Percentiles rank a stretch among this genome's conserved stretches.
These are phyloP conservation scores for Apamea epomidion DNA, from an alignment of 2,888 invertebrate genomes.

Conservation along the genomic window DNA sequence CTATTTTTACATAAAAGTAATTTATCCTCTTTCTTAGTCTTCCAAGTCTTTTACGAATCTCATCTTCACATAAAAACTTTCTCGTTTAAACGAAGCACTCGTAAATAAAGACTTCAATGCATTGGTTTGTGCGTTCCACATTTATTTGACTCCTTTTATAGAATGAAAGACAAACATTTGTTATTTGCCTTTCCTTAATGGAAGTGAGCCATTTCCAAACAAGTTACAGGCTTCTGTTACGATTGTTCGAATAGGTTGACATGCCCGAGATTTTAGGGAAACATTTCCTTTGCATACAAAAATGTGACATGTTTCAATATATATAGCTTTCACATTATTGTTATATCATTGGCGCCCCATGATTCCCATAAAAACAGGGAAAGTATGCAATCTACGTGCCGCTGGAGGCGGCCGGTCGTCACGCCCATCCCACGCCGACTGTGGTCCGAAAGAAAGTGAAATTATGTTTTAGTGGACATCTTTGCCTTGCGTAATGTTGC, in stretches of 20 bases:
- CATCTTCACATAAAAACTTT: conserved; percentile 47
- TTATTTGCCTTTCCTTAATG: conserved; percentile 39
- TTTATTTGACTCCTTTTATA: conserved; percentile 49
- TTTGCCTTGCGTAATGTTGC: conserved; percentile 61
- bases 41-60: conserved; percentile 19
- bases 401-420: conserved; percentile 81
- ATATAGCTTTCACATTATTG: conserved; percentile 78
- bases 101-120: conserved; percentile 47
- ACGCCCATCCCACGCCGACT: conserved; percentile 84
- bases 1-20: conserved; percentile 15
- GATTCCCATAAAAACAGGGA: conserved; percentile 89
- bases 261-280: conserved; percentile 33
- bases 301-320: conserved; percentile 38
- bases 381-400: conserved; percentile 85
- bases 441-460: conserved; percentile 86
- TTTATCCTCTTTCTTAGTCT: conserved; percentile 22
- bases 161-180: conserved; percentile 47
- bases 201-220: conserved; percentile 40
- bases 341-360: conserved; percentile 81
- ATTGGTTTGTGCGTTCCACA: conserved; percentile 35
- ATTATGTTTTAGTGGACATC: conserved; percentile 75
- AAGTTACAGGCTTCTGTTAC: conserved; percentile 37
- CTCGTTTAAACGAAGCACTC: conserved; percentile 26
- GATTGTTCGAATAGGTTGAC: conserved; percentile 18
- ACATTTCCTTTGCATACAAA: conserved; percentile 36